Evolutionary conservation across 1,140 invertebrate species (phyloP), one percentile per base, ranked within the genome.

Genomic region (Lepidurus apus): DNA sequence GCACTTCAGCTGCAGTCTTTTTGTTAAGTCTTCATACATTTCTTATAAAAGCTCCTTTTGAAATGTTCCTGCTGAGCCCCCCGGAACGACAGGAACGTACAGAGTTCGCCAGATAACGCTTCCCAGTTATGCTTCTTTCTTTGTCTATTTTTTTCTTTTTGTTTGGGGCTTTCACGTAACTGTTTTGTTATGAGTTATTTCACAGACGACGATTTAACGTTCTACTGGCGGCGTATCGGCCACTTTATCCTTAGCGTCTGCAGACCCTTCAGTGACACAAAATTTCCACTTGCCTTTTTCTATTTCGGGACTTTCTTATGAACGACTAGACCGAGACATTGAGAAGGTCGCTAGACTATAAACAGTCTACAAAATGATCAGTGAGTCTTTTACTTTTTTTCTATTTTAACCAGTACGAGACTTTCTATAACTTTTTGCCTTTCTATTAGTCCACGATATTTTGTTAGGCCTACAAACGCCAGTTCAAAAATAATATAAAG

Each of bases 221-320:
- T 65, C 17, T 34, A 21, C 53, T 65, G 53, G 21, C 6, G 53
- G 21, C 21, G 17, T 65, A 7, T 65, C 21, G 6, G 17, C n/a
- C 13, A n/a, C 53, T 65, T n/a, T 17, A 65, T 34, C 34, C 34
- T 34, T 34, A 17, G 21, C 53, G 21, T 65, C 53, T 65, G 53
- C 53, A 65, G 53, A 65, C 53, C 53, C 53, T 65, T 65, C 21
- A 65, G n/a, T 65, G 17, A 65, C 53, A 65, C 53, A 65, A 65
- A 65, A 65, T n/a, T 65, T 65, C 53, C 53, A 65, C 53, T 65
- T 65, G 53, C 53, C 17, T 65, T 65, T 65, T 65, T 65, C 53
- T 65, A 65, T 65, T 65, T 65, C 53, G 53, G 53, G 53, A 65
- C 17, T 65, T 65, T 65, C 53, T 65, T 65, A n/a, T 17, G 53